phyloP scores from a whole-genome alignment of 2,113 vertebrate genomes.

The Aythya baeri region DNA sequence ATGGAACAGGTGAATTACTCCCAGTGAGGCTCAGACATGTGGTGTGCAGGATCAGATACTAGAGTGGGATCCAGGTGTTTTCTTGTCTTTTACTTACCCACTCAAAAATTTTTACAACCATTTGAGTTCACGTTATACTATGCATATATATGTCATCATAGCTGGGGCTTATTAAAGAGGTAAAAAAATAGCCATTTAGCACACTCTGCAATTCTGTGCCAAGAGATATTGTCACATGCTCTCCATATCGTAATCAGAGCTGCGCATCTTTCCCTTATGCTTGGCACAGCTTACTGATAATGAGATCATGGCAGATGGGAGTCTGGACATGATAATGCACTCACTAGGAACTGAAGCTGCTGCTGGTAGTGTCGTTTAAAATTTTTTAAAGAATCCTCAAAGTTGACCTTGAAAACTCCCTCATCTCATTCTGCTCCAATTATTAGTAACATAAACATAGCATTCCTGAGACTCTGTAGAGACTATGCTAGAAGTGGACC shows the following conservation, averaged over 20 bases:
- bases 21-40: background rate
- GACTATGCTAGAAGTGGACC: background rate
- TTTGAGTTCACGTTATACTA: constrained; percentile 12
- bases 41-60: background rate
- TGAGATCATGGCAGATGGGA: constrained; percentile 65
- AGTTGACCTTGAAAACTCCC: constrained; percentile 38
- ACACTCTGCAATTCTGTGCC: background rate
- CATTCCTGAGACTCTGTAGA: background rate
- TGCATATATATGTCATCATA: background rate
- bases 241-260: background rate
- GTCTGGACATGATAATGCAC: constrained; percentile 42
- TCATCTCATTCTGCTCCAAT: background rate
- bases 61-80: constrained; percentile 20
- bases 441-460: background rate
- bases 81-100: constrained; percentile 3
- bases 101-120: constrained; percentile 52
- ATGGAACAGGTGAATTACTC: background rate
- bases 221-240: constrained; percentile 41
- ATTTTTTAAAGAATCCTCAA: constrained; percentile 1
- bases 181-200: constrained; percentile 29
- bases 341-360: constrained; percentile 10
- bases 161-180: constrained; percentile 19
- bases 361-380: constrained; percentile 27
- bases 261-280: constrained; percentile 7
- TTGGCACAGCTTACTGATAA: constrained; percentile 27